A percentile compares a stretch with the other conserved stretches of the same genome.
Evolutionary conservation across 2,888 invertebrate genomes (phyloP).

Genomic region (Drosophila rellima): DNA sequence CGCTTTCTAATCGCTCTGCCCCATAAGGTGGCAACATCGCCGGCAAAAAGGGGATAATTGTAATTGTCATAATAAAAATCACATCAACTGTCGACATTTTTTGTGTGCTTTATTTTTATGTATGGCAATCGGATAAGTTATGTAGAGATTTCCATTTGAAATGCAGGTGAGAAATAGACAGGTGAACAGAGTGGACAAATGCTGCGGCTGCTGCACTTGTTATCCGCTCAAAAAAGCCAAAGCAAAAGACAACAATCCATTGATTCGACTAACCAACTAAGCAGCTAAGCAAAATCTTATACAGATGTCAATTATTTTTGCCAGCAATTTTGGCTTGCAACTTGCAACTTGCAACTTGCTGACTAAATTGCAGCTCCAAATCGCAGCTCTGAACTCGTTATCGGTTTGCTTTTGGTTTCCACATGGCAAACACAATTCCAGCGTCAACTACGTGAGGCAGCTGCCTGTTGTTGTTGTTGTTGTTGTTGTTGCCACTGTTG

Average conservation of each 20-base stretch:
- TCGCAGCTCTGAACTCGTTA: constrained; percentile 51
- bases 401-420: constrained; percentile 44
- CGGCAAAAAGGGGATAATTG: too few species aligned
- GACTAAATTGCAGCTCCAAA: constrained; percentile 55
- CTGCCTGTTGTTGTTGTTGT: constrained; percentile 14
- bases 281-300: constrained; percentile 58
- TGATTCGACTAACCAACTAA: constrained; percentile 35
- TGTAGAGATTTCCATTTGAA: constrained; percentile 46
- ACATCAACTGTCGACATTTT: constrained; percentile 19
- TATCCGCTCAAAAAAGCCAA: constrained; percentile 18
- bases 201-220: constrained; percentile 48
- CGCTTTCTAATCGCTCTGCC: constrained; percentile 57
- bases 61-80: constrained; percentile 31
- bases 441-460: constrained; percentile 59
- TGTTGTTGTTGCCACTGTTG: constrained; percentile 2
- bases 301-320: constrained; percentile 80
- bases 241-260: constrained; percentile 9
- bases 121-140: constrained; percentile 25
- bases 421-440: constrained; percentile 50
- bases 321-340: constrained; percentile 66
- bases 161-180: constrained; percentile 76
- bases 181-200: constrained; percentile 41
- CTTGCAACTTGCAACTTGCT: constrained; percentile 19
- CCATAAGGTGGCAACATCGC: constrained; percentile 34
- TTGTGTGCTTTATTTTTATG: background rate